Evolutionary conservation across 2,113 vertebrate genomes (phyloP).

Genomic region (Ovis canadensis): DNA sequence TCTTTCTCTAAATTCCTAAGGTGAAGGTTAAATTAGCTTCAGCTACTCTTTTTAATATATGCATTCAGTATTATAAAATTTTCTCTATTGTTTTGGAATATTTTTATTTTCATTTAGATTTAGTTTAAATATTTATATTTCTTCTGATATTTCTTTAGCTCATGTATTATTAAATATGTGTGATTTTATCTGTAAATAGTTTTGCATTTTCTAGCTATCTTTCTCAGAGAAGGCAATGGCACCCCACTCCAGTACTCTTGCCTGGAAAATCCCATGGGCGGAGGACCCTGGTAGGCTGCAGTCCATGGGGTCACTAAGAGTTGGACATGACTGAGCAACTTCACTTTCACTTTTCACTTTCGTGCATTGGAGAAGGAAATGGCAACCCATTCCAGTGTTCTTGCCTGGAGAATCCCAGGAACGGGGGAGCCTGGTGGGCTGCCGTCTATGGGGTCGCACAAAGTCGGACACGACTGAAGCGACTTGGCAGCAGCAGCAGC

Average conservation of each 20-base stretch:
- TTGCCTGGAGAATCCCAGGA: too few species aligned
- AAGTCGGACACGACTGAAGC: rapidly evolving
- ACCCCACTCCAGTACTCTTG: too few species aligned
- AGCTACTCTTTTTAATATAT: not conserved
- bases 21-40: not conserved
- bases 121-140: not conserved
- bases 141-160: not conserved
- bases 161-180: not conserved
- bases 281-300: too few species aligned
- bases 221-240: not conserved
- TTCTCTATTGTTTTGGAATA: not conserved
- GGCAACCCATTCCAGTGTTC: too few species aligned
- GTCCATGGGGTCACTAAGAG: too few species aligned
- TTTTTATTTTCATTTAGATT: not conserved
- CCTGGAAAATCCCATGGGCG: too few species aligned
- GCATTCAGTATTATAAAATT: not conserved
- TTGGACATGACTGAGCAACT: rapidly evolving
- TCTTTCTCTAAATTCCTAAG: not conserved
- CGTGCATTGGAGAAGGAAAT: too few species aligned
- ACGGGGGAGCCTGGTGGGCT: too few species aligned
- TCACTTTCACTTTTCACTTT: too few species aligned
- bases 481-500: too few species aligned
- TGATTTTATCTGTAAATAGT: not conserved
- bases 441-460: too few species aligned
- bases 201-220: not conserved